Evolutionary conservation across 2,888 invertebrate species (phyloP).

Genomic region (Meteorus colon): DNA sequence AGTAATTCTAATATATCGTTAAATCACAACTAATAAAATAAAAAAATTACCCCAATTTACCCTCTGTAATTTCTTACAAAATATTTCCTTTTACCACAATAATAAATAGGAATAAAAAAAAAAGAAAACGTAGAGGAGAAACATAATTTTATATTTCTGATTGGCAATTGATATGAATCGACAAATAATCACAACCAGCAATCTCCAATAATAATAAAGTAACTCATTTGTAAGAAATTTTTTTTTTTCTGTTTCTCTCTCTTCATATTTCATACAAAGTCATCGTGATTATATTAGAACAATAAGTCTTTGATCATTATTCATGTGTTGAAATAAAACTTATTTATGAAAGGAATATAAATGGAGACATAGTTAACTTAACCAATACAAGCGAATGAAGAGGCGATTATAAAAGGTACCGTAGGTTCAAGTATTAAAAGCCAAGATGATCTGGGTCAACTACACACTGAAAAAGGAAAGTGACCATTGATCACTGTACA

Average conservation of each 20-base stretch:
- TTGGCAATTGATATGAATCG: background rate
- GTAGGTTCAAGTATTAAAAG: background rate
- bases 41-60: too few species aligned
- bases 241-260: background rate
- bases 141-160: background rate
- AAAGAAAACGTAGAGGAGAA: too few species aligned
- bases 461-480: constrained; percentile 69
- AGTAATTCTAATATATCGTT: too few species aligned
- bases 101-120: too few species aligned
- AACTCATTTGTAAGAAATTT: background rate
- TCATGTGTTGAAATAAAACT: background rate
- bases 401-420: constrained; percentile 4
- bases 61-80: too few species aligned
- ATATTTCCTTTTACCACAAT: too few species aligned
- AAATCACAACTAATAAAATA: too few species aligned
- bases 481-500: constrained; percentile 52
- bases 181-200: background rate
- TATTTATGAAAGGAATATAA: constrained; percentile 8
- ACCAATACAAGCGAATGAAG: constrained; percentile 7
- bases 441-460: constrained; percentile 67
- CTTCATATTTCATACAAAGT: background rate
- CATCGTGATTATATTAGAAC: constrained; percentile 20
- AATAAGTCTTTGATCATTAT: constrained; percentile 18
- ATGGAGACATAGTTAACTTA: background rate
- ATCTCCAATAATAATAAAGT: background rate